Base-by-base conservation (phyloP, 2,888 invertebrate genomes). In the Limnephilus rhombicus region DNA sequence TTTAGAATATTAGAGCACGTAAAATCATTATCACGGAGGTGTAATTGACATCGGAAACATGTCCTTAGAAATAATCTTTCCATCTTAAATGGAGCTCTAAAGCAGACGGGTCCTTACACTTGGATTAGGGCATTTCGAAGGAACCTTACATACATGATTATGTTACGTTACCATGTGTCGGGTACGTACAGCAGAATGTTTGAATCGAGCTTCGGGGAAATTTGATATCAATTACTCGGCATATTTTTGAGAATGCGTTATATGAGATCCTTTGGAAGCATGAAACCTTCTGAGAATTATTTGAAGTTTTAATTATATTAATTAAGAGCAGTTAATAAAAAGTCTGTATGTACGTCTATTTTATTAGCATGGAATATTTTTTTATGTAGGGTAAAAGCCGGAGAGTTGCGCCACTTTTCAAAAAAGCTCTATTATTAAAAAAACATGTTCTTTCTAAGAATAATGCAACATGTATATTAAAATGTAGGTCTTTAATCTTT, bases 11-110 rank as follows among this genome's bases (percentile, higher is more conserved):
- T 68, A 88, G 68, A 68, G 68, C 88, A 88, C 88, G 88, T 88
- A 88, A 88, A 88, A 88, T 88, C 88, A 88, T 88, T 88, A 88
- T 88, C 88, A 68, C 88, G 31, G 88, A 31, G 68, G 34, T 68
- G 31, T 68, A 88, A 88, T 88, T 88, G 88, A 88, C 88, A 88
- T 53, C 34, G 37, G 88, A 88, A 29, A 53, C 88, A 29, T 31
- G 88, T 88, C 37, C 53, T 68, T 29, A 68, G 53, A 88, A 88
- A 68, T 68, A 68, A 88, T 86, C 86, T 86, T 29, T 45, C 13
- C 86, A 86, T 49, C 86, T 45, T 29, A n/a, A 45, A 86, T 31
- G 82, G 13, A 82, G 82, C 82, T 31, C 82, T 68, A 24, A 24
- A 68, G 68, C 68, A 9, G 24, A 7, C 24, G 68, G 68, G 24